phyloP scores from a whole-genome alignment of 1,140 invertebrate species.

The Linepithema humile region DNA sequence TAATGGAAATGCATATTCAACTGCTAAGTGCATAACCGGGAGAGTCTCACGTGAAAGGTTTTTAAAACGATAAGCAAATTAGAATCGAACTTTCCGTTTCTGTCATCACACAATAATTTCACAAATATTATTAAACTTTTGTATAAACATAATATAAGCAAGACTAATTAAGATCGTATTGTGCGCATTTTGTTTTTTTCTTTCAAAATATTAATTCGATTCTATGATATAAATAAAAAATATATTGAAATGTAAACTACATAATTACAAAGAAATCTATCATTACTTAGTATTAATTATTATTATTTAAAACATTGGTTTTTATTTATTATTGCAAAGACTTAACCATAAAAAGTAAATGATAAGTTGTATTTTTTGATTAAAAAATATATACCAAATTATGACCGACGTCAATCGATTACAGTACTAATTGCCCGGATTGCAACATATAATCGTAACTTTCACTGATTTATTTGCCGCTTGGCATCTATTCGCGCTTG shows the following conservation, averaged over 20 bases:
- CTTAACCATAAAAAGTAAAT: background rate
- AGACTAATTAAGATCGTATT: too few relatives aligned
- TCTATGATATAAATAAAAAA: background rate
- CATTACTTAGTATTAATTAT: background rate
- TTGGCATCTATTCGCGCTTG: background rate
- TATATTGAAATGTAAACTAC: background rate
- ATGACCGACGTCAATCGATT: background rate
- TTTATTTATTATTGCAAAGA: too few relatives aligned
- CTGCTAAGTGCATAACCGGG: background rate
- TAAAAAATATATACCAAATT: background rate
- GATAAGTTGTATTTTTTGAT: background rate
- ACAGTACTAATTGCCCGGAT: background rate
- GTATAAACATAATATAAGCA: background rate
- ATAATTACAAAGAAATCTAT: background rate
- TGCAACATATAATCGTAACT: constrained; percentile 22
- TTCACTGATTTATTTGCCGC: constrained; percentile 21
- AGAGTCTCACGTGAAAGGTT: constrained; percentile 8
- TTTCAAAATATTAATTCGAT: constrained; percentile 1
- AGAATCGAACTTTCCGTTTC: background rate
- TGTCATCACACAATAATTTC: background rate
- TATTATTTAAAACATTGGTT: too few relatives aligned
- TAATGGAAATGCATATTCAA: constrained; percentile 24
- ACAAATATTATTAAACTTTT: background rate
- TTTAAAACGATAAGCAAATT: background rate
- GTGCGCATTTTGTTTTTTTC: background rate